Evolutionary conservation across 2,113 vertebrate genomes (phyloP).

Genomic region (Forbesichthys agassizii): DNA sequence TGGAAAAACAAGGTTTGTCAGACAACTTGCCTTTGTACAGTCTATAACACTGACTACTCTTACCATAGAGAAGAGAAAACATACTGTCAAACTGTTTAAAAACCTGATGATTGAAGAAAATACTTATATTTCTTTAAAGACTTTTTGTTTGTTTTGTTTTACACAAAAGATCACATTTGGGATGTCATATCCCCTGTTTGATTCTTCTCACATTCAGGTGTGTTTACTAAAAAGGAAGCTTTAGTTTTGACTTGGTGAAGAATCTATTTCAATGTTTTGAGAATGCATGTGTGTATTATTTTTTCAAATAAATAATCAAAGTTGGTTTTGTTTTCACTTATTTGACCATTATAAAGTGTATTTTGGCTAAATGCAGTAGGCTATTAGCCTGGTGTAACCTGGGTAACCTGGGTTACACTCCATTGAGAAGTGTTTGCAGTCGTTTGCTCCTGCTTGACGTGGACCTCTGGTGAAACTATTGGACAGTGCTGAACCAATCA

Average conservation of each 20-base stretch:
- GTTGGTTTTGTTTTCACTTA: neutral
- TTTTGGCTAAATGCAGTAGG: neutral
- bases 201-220: constrained; percentile 60
- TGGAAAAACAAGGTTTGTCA: constrained; percentile 46
- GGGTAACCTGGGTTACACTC: too few species aligned
- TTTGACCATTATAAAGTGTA: neutral
- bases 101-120: constrained; percentile 41
- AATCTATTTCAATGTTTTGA: constrained; percentile 25
- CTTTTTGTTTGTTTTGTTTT: constrained; percentile 9
- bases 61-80: constrained; percentile 65
- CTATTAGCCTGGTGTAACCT: too few species aligned
- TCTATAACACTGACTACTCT: constrained; percentile 65
- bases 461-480: too few species aligned
- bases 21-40: constrained; percentile 62
- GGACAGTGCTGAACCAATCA: too few species aligned
- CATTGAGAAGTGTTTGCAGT: too few species aligned
- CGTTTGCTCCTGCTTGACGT: too few species aligned
- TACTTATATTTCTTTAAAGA: constrained; percentile 39
- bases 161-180: constrained; percentile 29
- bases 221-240: constrained; percentile 65
- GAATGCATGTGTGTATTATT: constrained; percentile 54
- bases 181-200: constrained; percentile 20
- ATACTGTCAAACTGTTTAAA: constrained; percentile 60
- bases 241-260: constrained; percentile 67
- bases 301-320: constrained; percentile 55